phyloP scores from a whole-genome alignment of 2,888 invertebrate genomes.

The Eupeodes luniger region DNA sequence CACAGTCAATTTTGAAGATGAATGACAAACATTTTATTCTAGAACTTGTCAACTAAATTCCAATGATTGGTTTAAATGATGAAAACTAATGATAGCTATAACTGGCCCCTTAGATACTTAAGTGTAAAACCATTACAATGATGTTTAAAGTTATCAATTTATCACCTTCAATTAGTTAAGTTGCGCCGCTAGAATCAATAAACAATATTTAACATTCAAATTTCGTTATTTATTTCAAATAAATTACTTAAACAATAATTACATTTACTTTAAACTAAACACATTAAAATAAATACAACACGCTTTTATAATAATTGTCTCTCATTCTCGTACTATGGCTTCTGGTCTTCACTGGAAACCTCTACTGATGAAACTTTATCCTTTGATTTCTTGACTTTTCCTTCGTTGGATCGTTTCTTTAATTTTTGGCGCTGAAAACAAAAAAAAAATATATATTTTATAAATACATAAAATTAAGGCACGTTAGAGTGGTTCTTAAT shows the following conservation, averaged over 20 bases:
- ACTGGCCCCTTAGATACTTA: no score
- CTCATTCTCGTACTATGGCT: conserved; percentile 31
- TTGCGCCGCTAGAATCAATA: no score
- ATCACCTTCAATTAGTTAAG: no score
- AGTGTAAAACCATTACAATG: no score
- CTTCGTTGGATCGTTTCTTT: conserved; percentile 79
- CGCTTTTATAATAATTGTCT: not conserved
- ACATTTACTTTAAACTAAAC: conserved; percentile 52
- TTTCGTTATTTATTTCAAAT: conserved; percentile 58
- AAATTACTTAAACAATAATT: conserved; percentile 76
- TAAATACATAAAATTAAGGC: not conserved
- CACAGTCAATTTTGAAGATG: no score
- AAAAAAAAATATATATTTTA: conserved; percentile 1
- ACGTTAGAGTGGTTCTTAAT: no score
- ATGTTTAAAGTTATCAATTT: no score
- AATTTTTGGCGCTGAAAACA: conserved; percentile 79
- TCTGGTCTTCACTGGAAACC: conserved; percentile 79
- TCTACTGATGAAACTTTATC: conserved; percentile 80
- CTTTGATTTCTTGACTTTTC: conserved; percentile 76
- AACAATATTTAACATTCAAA: not conserved
- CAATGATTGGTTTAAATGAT: no score
- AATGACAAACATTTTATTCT: no score
- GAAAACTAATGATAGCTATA: no score
- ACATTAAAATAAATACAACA: conserved; percentile 49
- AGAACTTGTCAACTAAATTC: no score